Percentiles rank a stretch among this genome's conserved stretches.
Conservation (phyloP, 2,888 invertebrate species). For the Chesias legatella region DNA sequence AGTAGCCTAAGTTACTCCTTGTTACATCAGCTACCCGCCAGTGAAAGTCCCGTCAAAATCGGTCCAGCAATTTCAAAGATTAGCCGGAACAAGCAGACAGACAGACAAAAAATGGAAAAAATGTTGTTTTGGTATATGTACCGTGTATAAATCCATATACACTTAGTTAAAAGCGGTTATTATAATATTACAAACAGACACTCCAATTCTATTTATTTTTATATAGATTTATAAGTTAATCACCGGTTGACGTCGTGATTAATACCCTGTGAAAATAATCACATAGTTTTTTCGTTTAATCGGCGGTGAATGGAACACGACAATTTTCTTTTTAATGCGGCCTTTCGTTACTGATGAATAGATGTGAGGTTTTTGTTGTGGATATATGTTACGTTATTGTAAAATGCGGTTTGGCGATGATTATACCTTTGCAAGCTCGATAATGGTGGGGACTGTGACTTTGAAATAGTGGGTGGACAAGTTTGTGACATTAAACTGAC, state of each 20-base stretch:
- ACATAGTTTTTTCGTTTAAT: constrained; percentile 49
- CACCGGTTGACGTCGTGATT: constrained; percentile 46
- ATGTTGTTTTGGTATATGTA: too few relatives aligned
- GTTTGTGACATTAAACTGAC: constrained; percentile 8
- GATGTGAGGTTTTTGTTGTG: constrained; percentile 63
- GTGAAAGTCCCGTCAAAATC: too few relatives aligned
- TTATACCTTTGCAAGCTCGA: constrained; percentile 36
- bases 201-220: too few relatives aligned
- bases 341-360: constrained; percentile 47
- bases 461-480: constrained; percentile 14
- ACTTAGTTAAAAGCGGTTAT: too few relatives aligned
- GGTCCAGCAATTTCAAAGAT: too few relatives aligned
- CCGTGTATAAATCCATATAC: too few relatives aligned
- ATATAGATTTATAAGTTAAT: constrained; percentile 49
- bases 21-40: too few relatives aligned
- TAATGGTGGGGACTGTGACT: constrained; percentile 34
- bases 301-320: constrained; percentile 43
- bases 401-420: constrained; percentile 14
- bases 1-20: too few relatives aligned
- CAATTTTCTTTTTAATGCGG: constrained; percentile 47
- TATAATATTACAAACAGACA: too few relatives aligned
- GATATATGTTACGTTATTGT: constrained; percentile 59
- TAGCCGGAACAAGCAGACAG: too few relatives aligned
- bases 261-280: constrained; percentile 53
- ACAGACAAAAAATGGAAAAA: too few relatives aligned